A percentile compares a stretch with the other conserved stretches of the same genome.
phyloP scores from a whole-genome alignment of 2,797 vertebrate genomes.

The Pempheris klunzingeri region DNA sequence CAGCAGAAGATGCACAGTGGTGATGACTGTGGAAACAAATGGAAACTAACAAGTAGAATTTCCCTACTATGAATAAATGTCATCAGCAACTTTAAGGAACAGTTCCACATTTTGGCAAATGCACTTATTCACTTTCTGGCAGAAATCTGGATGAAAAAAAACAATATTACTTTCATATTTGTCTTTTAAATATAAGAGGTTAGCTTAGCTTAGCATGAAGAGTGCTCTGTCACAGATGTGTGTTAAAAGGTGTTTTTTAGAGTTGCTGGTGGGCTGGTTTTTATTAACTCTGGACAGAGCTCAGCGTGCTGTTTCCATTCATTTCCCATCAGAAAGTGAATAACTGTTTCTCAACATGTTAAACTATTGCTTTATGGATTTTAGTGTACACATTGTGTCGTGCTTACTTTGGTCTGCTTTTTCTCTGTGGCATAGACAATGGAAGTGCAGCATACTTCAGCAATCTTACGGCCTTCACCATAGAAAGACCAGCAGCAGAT shows the following conservation, averaged over 20 bases:
- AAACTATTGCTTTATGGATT: neutral
- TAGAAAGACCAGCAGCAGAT: conserved; percentile 99
- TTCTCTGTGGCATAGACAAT: conserved; percentile 99
- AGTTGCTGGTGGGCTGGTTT: neutral
- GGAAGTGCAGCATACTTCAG: conserved; percentile 98
- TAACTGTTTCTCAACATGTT: neutral
- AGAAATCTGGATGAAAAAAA: neutral
- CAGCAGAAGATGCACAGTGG: neutral
- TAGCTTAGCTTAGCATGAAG: neutral
- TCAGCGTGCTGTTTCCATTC: too few species aligned
- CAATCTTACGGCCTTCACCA: conserved; percentile 96
- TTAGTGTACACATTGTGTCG: neutral
- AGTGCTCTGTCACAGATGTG: neutral
- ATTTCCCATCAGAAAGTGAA: neutral
- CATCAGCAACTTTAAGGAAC: neutral
- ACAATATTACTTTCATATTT: neutral
- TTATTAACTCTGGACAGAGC: neutral
- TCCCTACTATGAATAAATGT: neutral
- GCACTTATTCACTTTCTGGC: neutral
- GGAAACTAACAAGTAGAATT: neutral
- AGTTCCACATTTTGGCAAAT: neutral
- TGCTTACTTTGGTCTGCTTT: conserved; percentile 96
- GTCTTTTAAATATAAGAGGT: neutral
- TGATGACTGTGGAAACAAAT: neutral
- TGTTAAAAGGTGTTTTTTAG: neutral